Evolutionary conservation across 2,113 vertebrate species (phyloP).

Genomic region (Pagrus major): DNA sequence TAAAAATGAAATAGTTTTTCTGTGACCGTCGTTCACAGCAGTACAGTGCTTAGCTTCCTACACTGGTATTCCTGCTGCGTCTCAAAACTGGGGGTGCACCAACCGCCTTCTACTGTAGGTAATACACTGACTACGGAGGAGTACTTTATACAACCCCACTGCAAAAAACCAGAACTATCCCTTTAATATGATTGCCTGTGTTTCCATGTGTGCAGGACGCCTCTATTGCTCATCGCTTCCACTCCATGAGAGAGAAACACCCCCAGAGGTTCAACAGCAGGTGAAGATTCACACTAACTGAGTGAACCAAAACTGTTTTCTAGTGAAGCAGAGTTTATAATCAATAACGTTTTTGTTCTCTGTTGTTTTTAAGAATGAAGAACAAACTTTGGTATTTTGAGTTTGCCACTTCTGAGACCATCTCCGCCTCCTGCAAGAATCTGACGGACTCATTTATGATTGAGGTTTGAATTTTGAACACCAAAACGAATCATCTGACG

Average conservation of each 20-base stretch:
- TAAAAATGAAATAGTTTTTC: too few relatives aligned
- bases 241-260: constrained; percentile 93
- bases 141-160: too few relatives aligned
- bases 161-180: too few relatives aligned
- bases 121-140: too few relatives aligned
- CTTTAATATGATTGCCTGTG: not conserved
- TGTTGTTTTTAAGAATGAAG: constrained; percentile 86
- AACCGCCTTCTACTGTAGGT: too few relatives aligned
- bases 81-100: too few relatives aligned
- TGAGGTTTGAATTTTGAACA: constrained; percentile 82
- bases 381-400: constrained; percentile 97
- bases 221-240: constrained; percentile 94
- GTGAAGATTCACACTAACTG: constrained; percentile 71
- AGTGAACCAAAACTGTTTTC: not conserved
- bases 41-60: too few relatives aligned
- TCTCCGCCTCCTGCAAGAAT: constrained; percentile 93
- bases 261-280: constrained; percentile 97
- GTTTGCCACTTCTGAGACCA: constrained; percentile 93
- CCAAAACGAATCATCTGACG: not conserved
- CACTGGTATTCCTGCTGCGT: too few relatives aligned
- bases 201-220: constrained; percentile 86
- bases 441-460: constrained; percentile 87
- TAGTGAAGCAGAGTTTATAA: not conserved
- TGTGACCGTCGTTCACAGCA: too few relatives aligned
- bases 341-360: not conserved